Evolutionary conservation across 2,797 vertebrate species (phyloP).

Genomic region (Liparis tanakae): DNA sequence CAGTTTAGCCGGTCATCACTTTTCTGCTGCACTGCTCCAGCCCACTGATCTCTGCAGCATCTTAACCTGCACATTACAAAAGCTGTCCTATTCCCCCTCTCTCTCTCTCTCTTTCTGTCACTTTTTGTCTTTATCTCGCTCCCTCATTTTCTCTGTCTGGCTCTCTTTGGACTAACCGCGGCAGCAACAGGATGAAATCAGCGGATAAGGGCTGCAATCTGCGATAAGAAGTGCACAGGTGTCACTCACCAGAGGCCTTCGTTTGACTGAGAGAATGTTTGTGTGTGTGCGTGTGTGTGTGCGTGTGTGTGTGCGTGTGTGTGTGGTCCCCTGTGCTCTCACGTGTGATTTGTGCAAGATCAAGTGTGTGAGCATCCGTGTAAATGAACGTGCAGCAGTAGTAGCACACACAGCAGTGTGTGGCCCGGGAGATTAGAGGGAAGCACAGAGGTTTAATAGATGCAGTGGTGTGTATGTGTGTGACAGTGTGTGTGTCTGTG

Average conservation of each 20-base stretch:
- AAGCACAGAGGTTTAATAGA: conserved; percentile 70
- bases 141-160: conserved; percentile 31
- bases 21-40: conserved; percentile 51
- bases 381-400: conserved; percentile 54
- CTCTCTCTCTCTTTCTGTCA: conserved; percentile 29
- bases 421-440: conserved; percentile 69
- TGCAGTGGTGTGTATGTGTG: no score
- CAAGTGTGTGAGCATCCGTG: conserved; percentile 38
- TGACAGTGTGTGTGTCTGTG: no score
- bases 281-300: conserved; percentile 15
- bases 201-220: conserved; percentile 42
- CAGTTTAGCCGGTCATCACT: conserved; percentile 64
- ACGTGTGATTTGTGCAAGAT: conserved; percentile 50
- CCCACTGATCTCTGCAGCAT: conserved; percentile 57
- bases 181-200: conserved; percentile 53
- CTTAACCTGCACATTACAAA: conserved; percentile 41
- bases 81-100: no score
- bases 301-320: no score
- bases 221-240: conserved; percentile 43
- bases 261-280: conserved; percentile 37
- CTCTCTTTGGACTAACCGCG: conserved; percentile 38
- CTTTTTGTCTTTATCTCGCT: conserved; percentile 40
- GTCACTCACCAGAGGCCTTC: conserved; percentile 24
- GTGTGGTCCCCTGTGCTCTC: conserved; percentile 37
- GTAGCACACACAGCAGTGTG: conserved; percentile 44